phyloP scores from a whole-genome alignment of 2,888 invertebrate species.

The Ceratothoa steindachneri region DNA sequence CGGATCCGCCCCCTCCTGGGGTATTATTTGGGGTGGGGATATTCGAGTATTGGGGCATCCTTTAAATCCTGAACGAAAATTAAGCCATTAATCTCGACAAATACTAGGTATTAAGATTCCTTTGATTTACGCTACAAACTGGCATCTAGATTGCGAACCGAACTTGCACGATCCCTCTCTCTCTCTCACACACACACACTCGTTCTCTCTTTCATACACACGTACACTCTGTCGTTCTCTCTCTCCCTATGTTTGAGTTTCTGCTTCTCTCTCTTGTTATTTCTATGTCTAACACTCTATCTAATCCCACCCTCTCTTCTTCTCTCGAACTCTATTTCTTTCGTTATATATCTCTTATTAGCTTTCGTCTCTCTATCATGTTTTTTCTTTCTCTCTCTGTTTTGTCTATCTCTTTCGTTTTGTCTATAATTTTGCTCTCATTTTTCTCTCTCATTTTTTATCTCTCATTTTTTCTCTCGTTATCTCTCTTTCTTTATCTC shows the following conservation, averaged over 20 bases:
- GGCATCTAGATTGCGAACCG: conserved; percentile 2
- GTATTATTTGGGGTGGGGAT: no score
- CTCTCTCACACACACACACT: no score
- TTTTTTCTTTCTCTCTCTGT: not conserved
- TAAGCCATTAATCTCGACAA: conserved; percentile 8
- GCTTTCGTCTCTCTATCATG: not conserved
- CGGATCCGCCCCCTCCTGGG: no score
- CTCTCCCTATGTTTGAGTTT: conserved; percentile 15
- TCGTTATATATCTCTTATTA: not conserved
- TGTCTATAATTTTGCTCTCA: not conserved
- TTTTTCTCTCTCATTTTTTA: not conserved
- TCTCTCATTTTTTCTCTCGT: not conserved
- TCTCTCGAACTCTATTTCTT: not conserved
- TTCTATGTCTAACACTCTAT: conserved; percentile 12
- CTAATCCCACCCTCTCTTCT: not conserved
- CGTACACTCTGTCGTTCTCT: conserved; percentile 6
- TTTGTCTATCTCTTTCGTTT: not conserved
- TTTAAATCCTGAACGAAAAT: not conserved
- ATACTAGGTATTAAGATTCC: conserved; percentile 5
- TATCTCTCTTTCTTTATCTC: not conserved
- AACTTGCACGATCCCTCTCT: not conserved
- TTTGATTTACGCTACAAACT: conserved; percentile 9
- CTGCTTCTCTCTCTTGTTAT: conserved; percentile 15
- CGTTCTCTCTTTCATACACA: no score
- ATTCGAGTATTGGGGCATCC: no score